Base-by-base conservation (phyloP, 2,888 invertebrate genomes). In the Drosophila tanythrix region DNA sequence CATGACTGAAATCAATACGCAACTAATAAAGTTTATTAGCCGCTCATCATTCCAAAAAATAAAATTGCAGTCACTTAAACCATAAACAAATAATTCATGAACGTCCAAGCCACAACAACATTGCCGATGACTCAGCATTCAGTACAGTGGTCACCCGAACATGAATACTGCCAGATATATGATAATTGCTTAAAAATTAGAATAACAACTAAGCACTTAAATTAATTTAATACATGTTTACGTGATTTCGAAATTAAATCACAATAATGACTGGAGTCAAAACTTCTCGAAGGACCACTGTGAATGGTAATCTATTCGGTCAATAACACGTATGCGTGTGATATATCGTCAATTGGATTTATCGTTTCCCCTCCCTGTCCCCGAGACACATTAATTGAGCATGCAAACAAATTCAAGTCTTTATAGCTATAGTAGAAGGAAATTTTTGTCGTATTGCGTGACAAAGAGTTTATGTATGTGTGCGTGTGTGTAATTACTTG, bases 401-500 rank as follows among this genome's bases (percentile, higher is more conserved):
- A 71, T 71, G 63, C 72, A 70, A 62, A 21, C 70, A 36, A 61
- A 55, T 40, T 18, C 5, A n/a, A 56, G 3, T 46, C 10, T 25
- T 56, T 13, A 57, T 5, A 40, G 25, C n/a, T 40, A 38, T 13
- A 50, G 27, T 31, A 57, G 57, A 35, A 27, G 27, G 31, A 40
- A 59, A 40, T 62, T 31, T 35, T 15, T 33, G 62, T 21, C 31
- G 57, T 33, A 38, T 50, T 57, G 43, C 27, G 8, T 58, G 66
- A 52, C 31, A 40, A 56, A 46, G 25, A 15, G 25, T 25, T 46
- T 21, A 46, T n/a, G 11, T n/a, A 2, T 40, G 25, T 50, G 58
- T 10, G 61, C 11, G 65, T 79, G 57, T 57, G 31, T 53, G 70
- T 79, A 92, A 81, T 92, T 92, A 92, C 92, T 90, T 92, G 92